These are phyloP conservation scores for Wasmannia auropunctata DNA, from an alignment of 1,140 invertebrate genomes.

Conservation along the genomic window DNA sequence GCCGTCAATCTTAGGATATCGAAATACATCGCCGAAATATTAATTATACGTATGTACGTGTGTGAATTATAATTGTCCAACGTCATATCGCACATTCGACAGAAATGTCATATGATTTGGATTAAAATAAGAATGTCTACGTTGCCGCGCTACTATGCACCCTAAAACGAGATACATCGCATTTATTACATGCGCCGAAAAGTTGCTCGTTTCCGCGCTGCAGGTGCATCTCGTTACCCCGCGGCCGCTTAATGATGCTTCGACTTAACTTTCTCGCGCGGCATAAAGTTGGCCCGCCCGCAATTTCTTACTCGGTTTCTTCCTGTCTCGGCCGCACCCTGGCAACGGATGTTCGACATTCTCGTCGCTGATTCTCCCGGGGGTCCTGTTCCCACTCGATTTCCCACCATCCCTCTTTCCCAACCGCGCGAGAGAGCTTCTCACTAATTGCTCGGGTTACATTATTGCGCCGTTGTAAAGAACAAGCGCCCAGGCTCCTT, in stretches of 20 bases:
- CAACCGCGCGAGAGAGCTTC: neutral
- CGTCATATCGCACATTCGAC: neutral
- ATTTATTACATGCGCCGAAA: neutral
- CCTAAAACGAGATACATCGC: neutral
- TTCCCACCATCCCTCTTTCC: neutral
- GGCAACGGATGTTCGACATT: conserved; percentile 30
- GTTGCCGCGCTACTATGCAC: neutral
- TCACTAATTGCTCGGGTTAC: conserved; percentile 53
- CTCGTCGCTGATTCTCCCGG: conserved; percentile 10
- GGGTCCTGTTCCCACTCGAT: conserved; percentile 5
- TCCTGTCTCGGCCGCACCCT: neutral
- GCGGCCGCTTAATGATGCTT: conserved; percentile 64
- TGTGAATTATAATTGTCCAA: neutral
- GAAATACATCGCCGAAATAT: neutral
- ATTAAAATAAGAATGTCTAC: neutral
- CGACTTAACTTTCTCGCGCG: conserved; percentile 57
- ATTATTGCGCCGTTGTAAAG: conserved; percentile 16
- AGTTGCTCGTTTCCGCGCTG: conserved; percentile 16
- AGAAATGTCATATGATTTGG: neutral
- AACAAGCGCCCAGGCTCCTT: neutral
- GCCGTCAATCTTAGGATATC: neutral
- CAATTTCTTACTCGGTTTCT: conserved; percentile 58
- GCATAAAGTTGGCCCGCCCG: conserved; percentile 66
- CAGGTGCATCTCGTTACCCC: conserved; percentile 53
- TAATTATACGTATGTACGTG: no score